These are phyloP conservation scores for Monochamus alternatus DNA, from an alignment of 2,888 invertebrate species.

Conservation along the genomic window DNA sequence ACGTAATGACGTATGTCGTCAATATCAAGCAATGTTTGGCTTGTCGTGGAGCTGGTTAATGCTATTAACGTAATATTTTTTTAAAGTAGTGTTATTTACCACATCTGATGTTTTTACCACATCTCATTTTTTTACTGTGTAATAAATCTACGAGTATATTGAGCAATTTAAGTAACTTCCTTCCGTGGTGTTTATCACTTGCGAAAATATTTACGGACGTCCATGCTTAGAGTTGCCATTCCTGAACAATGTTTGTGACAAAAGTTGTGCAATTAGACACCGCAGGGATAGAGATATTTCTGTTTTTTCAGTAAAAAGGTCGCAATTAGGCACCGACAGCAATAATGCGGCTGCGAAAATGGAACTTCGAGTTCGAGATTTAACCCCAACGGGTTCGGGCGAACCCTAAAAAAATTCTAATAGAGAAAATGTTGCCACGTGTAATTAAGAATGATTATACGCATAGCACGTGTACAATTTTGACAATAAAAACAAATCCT, in stretches of 20 bases:
- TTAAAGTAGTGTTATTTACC: too few species aligned
- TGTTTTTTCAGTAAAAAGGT: constrained; percentile 20
- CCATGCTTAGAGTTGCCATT: constrained; percentile 21
- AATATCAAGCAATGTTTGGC: too few species aligned
- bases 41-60: too few species aligned
- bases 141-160: too few species aligned
- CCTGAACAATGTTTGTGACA: constrained; percentile 19
- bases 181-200: not conserved
- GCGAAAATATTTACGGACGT: not conserved
- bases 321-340: constrained; percentile 31
- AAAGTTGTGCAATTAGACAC: constrained; percentile 23
- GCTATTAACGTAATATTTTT: too few species aligned
- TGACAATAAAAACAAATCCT: not conserved
- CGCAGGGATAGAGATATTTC: constrained; percentile 13
- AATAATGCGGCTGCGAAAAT: constrained; percentile 24
- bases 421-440: not conserved
- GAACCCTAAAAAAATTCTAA: constrained; percentile 1
- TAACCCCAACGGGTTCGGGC: constrained; percentile 1
- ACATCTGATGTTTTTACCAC: too few species aligned
- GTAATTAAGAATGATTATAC: too few species aligned
- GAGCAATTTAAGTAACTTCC: too few species aligned
- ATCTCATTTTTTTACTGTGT: too few species aligned
- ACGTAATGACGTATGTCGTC: too few species aligned
- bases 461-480: too few species aligned
- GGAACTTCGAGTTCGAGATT: constrained; percentile 30